Evolutionary conservation across 2,888 invertebrate genomes (phyloP).

Genomic region (Spilosoma lubricipeda): DNA sequence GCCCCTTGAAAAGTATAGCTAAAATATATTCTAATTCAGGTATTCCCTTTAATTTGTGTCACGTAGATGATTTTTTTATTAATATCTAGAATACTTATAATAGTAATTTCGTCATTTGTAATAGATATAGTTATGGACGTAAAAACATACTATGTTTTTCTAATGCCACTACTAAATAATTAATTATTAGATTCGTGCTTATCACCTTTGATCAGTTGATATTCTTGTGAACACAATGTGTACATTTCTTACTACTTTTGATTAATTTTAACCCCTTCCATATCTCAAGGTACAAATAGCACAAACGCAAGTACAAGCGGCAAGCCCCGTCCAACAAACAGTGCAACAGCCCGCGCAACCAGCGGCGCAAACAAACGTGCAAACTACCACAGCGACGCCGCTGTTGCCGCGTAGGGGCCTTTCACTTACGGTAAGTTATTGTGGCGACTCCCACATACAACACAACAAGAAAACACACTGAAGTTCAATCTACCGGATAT

Average conservation of each 20-base stretch:
- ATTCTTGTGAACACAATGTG: too few relatives aligned
- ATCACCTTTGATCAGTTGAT: neutral
- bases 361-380: slow-evolving; percentile 58
- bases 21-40: too few relatives aligned
- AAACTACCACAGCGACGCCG: slow-evolving; percentile 69
- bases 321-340: slow-evolving; percentile 62
- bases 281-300: slow-evolving; percentile 61
- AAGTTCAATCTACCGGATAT: too few relatives aligned
- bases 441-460: too few relatives aligned
- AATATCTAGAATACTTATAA: too few relatives aligned
- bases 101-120: too few relatives aligned
- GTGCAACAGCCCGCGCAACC: slow-evolving; percentile 73
- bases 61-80: too few relatives aligned
- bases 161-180: neutral
- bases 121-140: too few relatives aligned
- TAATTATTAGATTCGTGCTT: neutral
- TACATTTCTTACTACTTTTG: neutral
- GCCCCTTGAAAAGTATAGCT: too few relatives aligned
- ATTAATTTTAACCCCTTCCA: neutral
- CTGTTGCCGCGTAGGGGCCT: slow-evolving; percentile 88
- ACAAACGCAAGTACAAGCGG: slow-evolving; percentile 47
- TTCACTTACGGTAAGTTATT: slow-evolving; percentile 88
- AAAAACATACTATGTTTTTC: too few relatives aligned
- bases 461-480: too few relatives aligned
- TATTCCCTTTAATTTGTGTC: too few relatives aligned